These are phyloP conservation scores for Drosophila baimaii DNA, from an alignment of 1,140 invertebrate genomes.

Conservation along the genomic window DNA sequence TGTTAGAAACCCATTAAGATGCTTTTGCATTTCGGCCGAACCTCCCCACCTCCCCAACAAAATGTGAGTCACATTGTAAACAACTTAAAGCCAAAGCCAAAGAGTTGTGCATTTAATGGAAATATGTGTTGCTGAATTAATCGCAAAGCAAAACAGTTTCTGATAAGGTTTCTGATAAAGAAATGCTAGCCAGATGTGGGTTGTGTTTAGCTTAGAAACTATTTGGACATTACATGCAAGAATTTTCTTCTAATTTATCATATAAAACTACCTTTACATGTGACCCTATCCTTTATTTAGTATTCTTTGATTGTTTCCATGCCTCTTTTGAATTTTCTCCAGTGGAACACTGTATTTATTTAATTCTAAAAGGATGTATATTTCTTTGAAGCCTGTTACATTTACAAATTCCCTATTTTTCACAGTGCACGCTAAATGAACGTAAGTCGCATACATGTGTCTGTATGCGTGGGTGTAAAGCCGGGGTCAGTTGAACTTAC, in stretches of 20 bases:
- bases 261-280: too few species aligned
- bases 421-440: not conserved
- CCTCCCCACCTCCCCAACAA: not conserved
- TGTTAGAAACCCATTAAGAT: constrained; percentile 16
- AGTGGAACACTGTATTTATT: too few species aligned
- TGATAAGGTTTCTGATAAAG: constrained; percentile 13
- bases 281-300: too few species aligned
- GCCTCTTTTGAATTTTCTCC: too few species aligned
- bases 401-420: not conserved
- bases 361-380: not conserved
- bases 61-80: constrained; percentile 4
- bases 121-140: constrained; percentile 17
- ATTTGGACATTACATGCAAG: not conserved
- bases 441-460: not conserved
- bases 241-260: too few species aligned
- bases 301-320: too few species aligned
- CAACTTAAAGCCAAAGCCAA: not conserved
- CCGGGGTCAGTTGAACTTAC: constrained; percentile 87
- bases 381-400: too few species aligned
- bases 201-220: not conserved
- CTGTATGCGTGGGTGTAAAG: constrained; percentile 6
- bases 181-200: not conserved
- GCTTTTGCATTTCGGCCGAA: constrained; percentile 15
- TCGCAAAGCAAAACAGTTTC: not conserved
- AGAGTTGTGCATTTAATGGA: constrained; percentile 15